A percentile compares a stretch with the other conserved stretches of the same genome.
Conservation (phyloP, 1,140 invertebrate species). For the Trichomalopsis sarcophagae region DNA sequence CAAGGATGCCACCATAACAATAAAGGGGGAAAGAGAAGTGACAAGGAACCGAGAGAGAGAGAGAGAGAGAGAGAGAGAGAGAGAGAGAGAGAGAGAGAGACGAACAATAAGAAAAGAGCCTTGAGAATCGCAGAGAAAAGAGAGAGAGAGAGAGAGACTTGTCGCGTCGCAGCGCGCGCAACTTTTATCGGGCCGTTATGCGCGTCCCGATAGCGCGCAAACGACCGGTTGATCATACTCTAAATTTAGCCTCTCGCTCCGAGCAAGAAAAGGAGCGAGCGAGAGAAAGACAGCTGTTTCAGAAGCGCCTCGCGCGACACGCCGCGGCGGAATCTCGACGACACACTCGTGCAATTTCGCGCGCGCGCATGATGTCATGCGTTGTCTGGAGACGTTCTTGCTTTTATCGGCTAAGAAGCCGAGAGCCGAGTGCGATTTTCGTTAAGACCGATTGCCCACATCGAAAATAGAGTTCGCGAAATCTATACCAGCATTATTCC, state of each 20-base stretch:
- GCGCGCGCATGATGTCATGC: slow-evolving; percentile 10
- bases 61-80: too few relatives aligned
- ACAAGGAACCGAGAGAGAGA: neutral
- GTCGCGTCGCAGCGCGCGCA: slow-evolving; percentile 39
- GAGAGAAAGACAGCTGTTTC: slow-evolving; percentile 32
- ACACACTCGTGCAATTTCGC: neutral
- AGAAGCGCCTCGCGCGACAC: neutral
- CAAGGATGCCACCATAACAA: neutral
- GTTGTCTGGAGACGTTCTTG: too few relatives aligned
- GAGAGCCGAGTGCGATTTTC: too few relatives aligned
- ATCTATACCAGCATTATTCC: too few relatives aligned
- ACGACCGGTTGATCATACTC: slow-evolving; percentile 62
- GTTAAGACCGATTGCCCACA: too few relatives aligned
- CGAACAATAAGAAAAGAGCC: slow-evolving; percentile 16
- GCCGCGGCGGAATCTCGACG: neutral
- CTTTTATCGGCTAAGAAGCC: too few relatives aligned
- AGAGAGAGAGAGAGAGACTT: slow-evolving; percentile 4
- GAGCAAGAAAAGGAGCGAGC: slow-evolving; percentile 10
- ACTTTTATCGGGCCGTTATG: slow-evolving; percentile 59
- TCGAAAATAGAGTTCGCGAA: too few relatives aligned
- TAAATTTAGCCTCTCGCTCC: slow-evolving; percentile 60
- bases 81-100: neutral
- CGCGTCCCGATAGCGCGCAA: slow-evolving; percentile 59
- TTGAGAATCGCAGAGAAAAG: slow-evolving; percentile 7
- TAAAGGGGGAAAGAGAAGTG: neutral